Evolutionary conservation across 2,888 invertebrate species (phyloP), one percentile per base, ranked within the genome.

Genomic region (Pelosia muscerda): DNA sequence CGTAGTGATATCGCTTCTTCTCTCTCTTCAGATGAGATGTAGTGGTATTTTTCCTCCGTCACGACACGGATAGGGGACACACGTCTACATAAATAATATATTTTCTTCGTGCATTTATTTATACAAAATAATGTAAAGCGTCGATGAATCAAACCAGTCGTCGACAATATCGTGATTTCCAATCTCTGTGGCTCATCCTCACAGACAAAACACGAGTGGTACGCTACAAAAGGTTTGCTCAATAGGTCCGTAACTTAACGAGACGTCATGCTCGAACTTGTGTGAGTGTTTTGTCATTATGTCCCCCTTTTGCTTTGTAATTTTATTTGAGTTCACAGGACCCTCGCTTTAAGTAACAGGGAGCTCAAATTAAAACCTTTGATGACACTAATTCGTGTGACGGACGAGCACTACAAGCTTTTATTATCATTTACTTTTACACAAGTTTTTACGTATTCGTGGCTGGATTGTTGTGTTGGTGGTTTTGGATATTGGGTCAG

Each of bases 301-400:
- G 53, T 62, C 2, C 62, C 26, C 26, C 22, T 54, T 59, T 31
- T 28, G 54, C 23, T 28, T 11, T 62, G 42, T 54, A 62, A 53
- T 31, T 62, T 22, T 62, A 62, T 62, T 54, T 54, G 49, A 13
- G 31, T 31, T 28, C 19, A 13, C 13, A n/a, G 28, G 19, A 31
- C 34, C 34, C 54, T 34, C 26, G 23, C 54, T 4, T 23, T 23
- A 9, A 63, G 34, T 19, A 34, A 25, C 31, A 54, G 23, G 63
- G 11, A 55, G 19, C n/a, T 23, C 55, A 19, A 22, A 63, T 55
- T 34, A 25, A 55, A 54, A 34, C 34, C 28, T 62, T 62, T 53
- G 53, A 25, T 25, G 26, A 26, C 42, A 61, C 49, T 61, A 61
- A 42, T 61, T 61, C 26, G 11, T n/a, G 26, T 42, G 53, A 53